Base-by-base conservation (phyloP, 35 echinoderm and acorn worm genomes). In the Ophiothrix spiculata region DNA sequence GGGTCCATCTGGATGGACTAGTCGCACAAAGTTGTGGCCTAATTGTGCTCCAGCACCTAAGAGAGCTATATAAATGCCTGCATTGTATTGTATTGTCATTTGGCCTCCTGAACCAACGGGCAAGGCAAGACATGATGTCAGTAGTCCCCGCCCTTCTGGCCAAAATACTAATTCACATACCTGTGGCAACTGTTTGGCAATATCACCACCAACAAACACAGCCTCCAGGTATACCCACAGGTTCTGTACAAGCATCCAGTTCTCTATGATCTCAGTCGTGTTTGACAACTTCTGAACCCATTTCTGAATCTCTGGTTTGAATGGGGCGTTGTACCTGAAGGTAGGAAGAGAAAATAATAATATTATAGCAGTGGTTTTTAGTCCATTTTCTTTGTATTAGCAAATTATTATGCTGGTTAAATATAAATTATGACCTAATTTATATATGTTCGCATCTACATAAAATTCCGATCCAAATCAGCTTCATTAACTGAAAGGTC, bases 181-280 rank as follows among this genome's bases (percentile, higher is more conserved):
- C 95, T 97, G 95, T 75, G 95, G 95, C 36, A 97, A 78, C 56
- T 97, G 95, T 39, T 97, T 97, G 31, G 95, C 95, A 41, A 97
- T 97, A 73, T 97, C 95, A 88, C 95, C 95, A 76, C 95, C 95
- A 31, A 97, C 95, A 88, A 97, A 97, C 76, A 97, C 95, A 83
- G 95, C 95, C 83, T 97, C 95, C 75, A 97, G 85, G 28, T 97
- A 97, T 17, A 97, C 88, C 95, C 95, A 97, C n/a, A 97, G 87
- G 78, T 97, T 97, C 91, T 97, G 95, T 31, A 93, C 91, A 38
- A 81, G 83, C 95, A 97, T 97, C 95, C 95, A 97, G 88, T 97
- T 97, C 79, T 97, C 95, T 88, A 97, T 97, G 75, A 97, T 97
- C 86, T 97, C 95, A 32, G 95, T 97, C 36, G 95, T 97, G 80